phyloP scores from a whole-genome alignment of 1,140 invertebrate species.

The Acromyrmex echinatior region DNA sequence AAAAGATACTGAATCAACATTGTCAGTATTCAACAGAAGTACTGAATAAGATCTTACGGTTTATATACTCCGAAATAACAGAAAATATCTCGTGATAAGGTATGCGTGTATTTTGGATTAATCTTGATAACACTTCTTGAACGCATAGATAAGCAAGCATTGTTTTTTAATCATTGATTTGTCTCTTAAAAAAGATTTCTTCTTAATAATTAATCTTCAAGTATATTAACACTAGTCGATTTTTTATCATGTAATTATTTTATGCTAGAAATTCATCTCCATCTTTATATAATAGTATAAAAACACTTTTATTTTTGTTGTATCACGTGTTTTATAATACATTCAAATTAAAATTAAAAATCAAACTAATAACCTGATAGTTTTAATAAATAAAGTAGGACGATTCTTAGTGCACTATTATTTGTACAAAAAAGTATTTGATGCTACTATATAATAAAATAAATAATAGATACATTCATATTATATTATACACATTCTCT shows the following conservation, averaged over 20 bases:
- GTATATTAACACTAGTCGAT: background rate
- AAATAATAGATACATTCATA: slow-evolving; percentile 39
- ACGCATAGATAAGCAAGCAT: slow-evolving; percentile 27
- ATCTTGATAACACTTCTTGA: slow-evolving; percentile 58
- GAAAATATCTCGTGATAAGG: slow-evolving; percentile 61
- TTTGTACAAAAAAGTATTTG: slow-evolving; percentile 20
- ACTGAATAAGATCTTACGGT: slow-evolving; percentile 1
- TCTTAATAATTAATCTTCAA: background rate
- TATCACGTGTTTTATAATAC: background rate
- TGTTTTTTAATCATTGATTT: slow-evolving; percentile 1
- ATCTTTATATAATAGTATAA: background rate
- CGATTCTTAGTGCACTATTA: background rate
- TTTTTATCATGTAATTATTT: slow-evolving; percentile 1
- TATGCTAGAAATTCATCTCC: background rate
- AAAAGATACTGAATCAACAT: slow-evolving; percentile 72
- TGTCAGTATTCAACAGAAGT: slow-evolving; percentile 27
- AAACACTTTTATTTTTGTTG: background rate
- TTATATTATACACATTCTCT: slow-evolving; percentile 8
- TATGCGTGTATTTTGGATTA: slow-evolving; percentile 47
- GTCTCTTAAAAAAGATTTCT: background rate
- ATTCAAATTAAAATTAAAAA: background rate
- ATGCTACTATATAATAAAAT: background rate
- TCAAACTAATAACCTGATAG: background rate
- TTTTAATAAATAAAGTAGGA: slow-evolving; percentile 24
- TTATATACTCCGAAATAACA: slow-evolving; percentile 60